Evolutionary conservation across 2,113 vertebrate genomes (phyloP).

Genomic region (Brachyhypopomus occidentalis): DNA sequence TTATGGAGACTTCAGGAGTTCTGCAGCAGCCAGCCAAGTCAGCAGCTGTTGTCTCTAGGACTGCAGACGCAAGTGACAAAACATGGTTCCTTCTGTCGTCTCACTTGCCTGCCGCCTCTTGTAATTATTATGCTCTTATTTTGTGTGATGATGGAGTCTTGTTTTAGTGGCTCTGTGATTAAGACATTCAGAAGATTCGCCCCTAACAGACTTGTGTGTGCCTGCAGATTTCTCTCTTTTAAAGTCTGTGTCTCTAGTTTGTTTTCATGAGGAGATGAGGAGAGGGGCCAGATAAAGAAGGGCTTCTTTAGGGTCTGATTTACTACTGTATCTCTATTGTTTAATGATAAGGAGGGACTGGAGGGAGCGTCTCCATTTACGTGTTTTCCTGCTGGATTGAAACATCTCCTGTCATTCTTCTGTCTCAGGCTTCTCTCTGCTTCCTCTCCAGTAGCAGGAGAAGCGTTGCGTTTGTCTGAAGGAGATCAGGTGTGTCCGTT

Average conservation of each 20-base stretch:
- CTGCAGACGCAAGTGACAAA: conserved; percentile 99
- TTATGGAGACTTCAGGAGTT: conserved; percentile 99
- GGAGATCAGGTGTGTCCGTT: conserved; percentile 33
- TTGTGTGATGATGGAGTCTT: conserved; percentile 82
- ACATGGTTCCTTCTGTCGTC: conserved; percentile 97
- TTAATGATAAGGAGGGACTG: too few relatives aligned
- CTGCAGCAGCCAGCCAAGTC: conserved; percentile 97
- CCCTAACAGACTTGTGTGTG: conserved; percentile 71
- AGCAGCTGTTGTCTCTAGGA: conserved; percentile 99
- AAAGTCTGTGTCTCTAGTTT: conserved; percentile 67
- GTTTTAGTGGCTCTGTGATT: conserved; percentile 99
- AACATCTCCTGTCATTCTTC: conserved; percentile 48
- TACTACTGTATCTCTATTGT: conserved; percentile 36
- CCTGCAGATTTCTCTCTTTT: conserved; percentile 42
- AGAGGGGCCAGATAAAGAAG: conserved; percentile 31
- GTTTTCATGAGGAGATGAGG: conserved; percentile 45
- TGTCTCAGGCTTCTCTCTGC: conserved; percentile 43
- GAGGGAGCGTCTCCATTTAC: conserved; percentile 21
- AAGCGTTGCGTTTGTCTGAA: conserved; percentile 42
- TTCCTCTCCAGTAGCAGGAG: conserved; percentile 45
- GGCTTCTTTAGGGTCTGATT: conserved; percentile 37
- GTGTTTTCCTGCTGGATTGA: conserved; percentile 38
- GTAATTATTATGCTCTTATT: conserved; percentile 84
- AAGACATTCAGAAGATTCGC: conserved; percentile 98
- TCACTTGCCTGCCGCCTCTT: conserved; percentile 83